Base-by-base conservation (phyloP, 2,888 invertebrate species). In the Microctonus brassicae region DNA sequence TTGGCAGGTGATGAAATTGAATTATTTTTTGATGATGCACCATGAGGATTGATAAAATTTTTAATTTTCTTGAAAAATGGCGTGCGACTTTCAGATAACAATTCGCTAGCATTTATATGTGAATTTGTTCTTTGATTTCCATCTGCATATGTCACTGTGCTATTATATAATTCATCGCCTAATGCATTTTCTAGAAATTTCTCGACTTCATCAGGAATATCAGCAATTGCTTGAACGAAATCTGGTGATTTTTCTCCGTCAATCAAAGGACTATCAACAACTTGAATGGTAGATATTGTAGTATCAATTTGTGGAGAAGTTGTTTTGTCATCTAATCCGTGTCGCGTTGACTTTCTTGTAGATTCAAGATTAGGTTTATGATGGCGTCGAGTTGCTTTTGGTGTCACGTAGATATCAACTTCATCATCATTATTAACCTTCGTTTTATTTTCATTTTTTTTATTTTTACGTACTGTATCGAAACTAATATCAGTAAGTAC, bases 171-270 rank as follows among this genome's bases (percentile, higher is more conserved):
- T 62, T 82, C 80, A 17, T 81, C 79, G 6, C 81, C 82, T 11
- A 82, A 74, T 10, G 82, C 82, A 1, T 78, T 63, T 33, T 78
- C 75, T 57, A 82, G 76, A 72, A 81, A 82, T 47, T 74, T 73
- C n/a, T 82, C 78, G 29, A 80, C 79, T 39, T 80, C 75, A 36
- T 71, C 71, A 0, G 76, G 75, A 52, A 67, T 64, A 5, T 36
- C 60, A 6, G 68, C 62, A 11, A 2, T 39, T 34, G 26, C 64
- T 20, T 47, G 13, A 0, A 22, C 29, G 1, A 47, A 36, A 0
- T 57, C 22, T 0, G 39, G 17, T 17, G 53, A 53, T 26, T 34
- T 36, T 39, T 42, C 52, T 1, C 22, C 39, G 6, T 58, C 64
- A 65, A 34, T 70, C 17, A 42, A 29, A 2, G 78, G 75, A 24